These are phyloP conservation scores for Pammene fasciana DNA, from an alignment of 2,888 invertebrate species.

Conservation along the genomic window DNA sequence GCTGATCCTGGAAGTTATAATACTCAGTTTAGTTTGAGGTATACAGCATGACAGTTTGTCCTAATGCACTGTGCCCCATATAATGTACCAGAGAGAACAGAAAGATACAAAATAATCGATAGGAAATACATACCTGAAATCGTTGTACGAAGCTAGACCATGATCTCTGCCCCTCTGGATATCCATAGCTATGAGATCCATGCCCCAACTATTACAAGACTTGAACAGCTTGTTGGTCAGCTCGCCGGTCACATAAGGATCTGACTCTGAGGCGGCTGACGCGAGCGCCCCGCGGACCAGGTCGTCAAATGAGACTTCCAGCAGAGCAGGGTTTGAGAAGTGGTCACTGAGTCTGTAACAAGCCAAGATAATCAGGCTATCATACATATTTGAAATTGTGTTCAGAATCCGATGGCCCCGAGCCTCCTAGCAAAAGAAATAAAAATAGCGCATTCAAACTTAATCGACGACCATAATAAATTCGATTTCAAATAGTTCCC, in stretches of 20 bases:
- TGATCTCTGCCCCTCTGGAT: conserved; percentile 87
- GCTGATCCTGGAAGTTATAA: too few relatives aligned
- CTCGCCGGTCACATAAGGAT: conserved; percentile 80
- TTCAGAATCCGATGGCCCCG: too few relatives aligned
- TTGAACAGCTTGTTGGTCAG: conserved; percentile 78
- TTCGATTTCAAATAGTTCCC: too few relatives aligned
- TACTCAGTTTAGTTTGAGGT: too few relatives aligned
- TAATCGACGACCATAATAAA: too few relatives aligned
- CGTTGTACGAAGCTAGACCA: conserved; percentile 85
- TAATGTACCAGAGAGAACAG: too few relatives aligned
- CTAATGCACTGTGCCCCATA: too few relatives aligned
- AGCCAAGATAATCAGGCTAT: not conserved
- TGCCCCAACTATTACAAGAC: conserved; percentile 75
- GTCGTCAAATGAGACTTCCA: conserved; percentile 82
- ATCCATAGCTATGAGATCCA: conserved; percentile 85
- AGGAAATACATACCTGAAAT: conserved; percentile 83
- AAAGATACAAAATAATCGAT: too few relatives aligned
- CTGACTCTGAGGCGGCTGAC: conserved; percentile 82
- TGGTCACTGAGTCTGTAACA: conserved; percentile 80
- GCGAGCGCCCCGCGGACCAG: conserved; percentile 81
- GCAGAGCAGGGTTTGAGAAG: conserved; percentile 81
- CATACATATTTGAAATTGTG: too few relatives aligned
- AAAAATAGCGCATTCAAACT: too few relatives aligned
- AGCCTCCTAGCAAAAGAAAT: too few relatives aligned
- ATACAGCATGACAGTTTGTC: too few relatives aligned